phyloP scores from a whole-genome alignment of 2,113 vertebrate species.

The Chaetodon auriga region DNA sequence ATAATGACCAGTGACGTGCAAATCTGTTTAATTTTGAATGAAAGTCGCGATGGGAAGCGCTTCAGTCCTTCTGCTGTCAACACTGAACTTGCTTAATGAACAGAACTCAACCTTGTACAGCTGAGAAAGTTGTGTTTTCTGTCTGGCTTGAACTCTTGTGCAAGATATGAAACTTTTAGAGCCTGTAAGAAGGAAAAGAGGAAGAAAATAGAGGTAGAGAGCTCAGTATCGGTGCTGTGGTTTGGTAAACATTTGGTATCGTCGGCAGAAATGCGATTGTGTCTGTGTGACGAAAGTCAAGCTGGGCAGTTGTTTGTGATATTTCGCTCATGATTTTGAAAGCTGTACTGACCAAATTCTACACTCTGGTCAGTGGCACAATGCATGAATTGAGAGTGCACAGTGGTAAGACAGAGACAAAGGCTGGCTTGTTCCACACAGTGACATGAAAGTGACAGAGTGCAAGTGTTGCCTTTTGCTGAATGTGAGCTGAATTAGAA shows the following conservation, averaged over 20 bases:
- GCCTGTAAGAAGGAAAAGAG: neutral
- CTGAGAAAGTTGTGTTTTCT: neutral
- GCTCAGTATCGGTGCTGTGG: neutral
- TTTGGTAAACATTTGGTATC: neutral
- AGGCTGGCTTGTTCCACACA: slow-evolving; percentile 42
- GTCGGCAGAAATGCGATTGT: neutral
- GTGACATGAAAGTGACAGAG: slow-evolving; percentile 57
- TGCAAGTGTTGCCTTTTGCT: slow-evolving; percentile 42
- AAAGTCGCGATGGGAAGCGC: neutral
- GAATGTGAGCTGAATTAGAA: slow-evolving; percentile 52
- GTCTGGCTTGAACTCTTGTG: slow-evolving; percentile 3
- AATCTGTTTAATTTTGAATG: neutral
- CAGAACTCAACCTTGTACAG: too few species aligned
- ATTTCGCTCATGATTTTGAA: slow-evolving; percentile 7
- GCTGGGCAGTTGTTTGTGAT: neutral
- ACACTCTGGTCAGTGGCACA: slow-evolving; percentile 40
- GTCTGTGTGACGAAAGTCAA: neutral
- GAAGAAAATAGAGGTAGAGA: neutral
- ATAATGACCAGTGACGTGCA: neutral
- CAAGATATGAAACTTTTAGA: neutral
- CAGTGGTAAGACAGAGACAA: slow-evolving; percentile 45
- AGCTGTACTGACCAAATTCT: slow-evolving; percentile 2
- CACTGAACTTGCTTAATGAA: neutral
- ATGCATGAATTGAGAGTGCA: slow-evolving; percentile 35
- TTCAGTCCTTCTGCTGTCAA: neutral